phyloP scores from a whole-genome alignment of 2,797 vertebrate species.

The Thripadectes ignobilis region DNA sequence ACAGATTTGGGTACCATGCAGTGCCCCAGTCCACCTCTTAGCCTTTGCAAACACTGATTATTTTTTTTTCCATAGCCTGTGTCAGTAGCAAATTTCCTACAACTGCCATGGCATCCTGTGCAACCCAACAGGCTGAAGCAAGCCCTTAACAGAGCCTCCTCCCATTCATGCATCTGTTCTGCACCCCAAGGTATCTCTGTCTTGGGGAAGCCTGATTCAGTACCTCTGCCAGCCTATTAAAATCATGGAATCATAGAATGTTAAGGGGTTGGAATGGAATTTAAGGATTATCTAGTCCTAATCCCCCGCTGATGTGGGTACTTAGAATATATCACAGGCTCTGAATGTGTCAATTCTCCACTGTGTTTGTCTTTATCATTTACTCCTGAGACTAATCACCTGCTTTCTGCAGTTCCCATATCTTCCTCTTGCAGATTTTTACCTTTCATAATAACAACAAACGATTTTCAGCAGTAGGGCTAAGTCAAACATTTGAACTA shows the following conservation, averaged over 20 bases:
- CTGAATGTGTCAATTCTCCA: accelerated
- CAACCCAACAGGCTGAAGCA: background rate
- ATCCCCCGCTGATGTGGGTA: background rate
- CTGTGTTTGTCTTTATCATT: background rate
- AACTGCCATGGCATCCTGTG: background rate
- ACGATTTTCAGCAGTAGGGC: background rate
- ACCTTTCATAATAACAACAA: background rate
- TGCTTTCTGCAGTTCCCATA: background rate
- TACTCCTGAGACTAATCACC: background rate
- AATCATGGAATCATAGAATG: background rate
- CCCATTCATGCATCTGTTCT: background rate
- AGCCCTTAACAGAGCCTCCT: background rate
- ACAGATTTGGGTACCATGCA: background rate
- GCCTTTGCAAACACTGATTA: background rate
- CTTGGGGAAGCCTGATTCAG: background rate
- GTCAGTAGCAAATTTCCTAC: background rate
- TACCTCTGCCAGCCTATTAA: background rate
- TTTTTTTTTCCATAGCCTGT: conserved; percentile 21
- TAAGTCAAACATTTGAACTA: background rate
- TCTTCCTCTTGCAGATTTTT: background rate
- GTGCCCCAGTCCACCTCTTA: background rate
- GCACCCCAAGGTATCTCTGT: background rate
- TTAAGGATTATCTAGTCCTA: background rate
- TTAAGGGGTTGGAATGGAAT: background rate
- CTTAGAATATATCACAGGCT: background rate